These are phyloP conservation scores for Melanogrammus aeglefinus DNA, from an alignment of 2,797 vertebrate species.

Conservation along the genomic window DNA sequence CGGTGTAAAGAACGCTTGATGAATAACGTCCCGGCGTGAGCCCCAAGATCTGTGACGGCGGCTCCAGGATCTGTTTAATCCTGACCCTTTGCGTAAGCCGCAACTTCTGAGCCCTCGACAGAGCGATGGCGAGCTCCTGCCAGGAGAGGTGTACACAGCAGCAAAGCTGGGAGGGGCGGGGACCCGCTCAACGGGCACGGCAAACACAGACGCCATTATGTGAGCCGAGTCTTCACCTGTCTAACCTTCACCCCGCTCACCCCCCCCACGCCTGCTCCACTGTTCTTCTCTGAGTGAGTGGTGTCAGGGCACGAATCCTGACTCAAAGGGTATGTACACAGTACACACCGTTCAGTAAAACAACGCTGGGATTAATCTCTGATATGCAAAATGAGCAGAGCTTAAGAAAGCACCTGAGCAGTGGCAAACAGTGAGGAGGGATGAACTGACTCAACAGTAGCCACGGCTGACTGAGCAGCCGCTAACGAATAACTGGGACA, in stretches of 20 bases:
- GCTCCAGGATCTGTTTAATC: slow-evolving; percentile 77
- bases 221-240: slow-evolving; percentile 41
- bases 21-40: neutral
- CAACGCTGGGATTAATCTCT: neutral
- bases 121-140: slow-evolving; percentile 51
- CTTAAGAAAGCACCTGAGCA: neutral
- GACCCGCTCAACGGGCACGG: slow-evolving; percentile 49
- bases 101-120: slow-evolving; percentile 45
- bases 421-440: neutral
- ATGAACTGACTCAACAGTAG: neutral
- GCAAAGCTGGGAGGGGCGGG: slow-evolving; percentile 57
- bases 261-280: slow-evolving; percentile 15
- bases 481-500: neutral
- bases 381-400: slow-evolving; percentile 6
- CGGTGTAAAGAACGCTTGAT: neutral
- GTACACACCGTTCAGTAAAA: neutral
- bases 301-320: neutral
- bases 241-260: slow-evolving; percentile 46
- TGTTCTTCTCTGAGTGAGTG: neutral
- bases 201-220: slow-evolving; percentile 57
- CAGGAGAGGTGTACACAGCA: slow-evolving; percentile 65
- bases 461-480: neutral
- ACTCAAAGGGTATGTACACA: neutral
- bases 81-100: slow-evolving; percentile 58
- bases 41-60: too few relatives aligned